These are phyloP conservation scores for Vidua macroura DNA, from an alignment of 2,113 vertebrate genomes.

Conservation along the genomic window DNA sequence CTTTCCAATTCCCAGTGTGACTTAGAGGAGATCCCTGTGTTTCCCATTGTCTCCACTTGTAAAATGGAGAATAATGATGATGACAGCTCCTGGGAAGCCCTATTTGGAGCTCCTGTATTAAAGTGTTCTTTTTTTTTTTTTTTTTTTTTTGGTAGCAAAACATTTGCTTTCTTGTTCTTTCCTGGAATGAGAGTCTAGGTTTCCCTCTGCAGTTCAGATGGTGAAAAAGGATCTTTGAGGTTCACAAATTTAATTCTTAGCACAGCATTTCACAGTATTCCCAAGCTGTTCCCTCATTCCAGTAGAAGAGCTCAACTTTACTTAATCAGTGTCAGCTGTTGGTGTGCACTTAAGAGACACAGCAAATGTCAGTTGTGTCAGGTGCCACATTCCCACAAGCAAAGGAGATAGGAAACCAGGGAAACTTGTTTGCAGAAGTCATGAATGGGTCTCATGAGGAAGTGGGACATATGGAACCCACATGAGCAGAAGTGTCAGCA, in stretches of 20 bases:
- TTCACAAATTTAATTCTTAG: not conserved
- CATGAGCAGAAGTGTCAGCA: not conserved
- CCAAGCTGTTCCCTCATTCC: not conserved
- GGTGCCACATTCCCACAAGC: not conserved
- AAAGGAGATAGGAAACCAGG: not conserved
- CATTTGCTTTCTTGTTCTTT: not conserved
- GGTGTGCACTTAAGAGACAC: not conserved
- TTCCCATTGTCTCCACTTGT: not conserved
- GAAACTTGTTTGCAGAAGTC: not conserved
- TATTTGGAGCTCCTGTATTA: not conserved
- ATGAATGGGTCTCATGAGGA: not conserved
- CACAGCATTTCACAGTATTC: not conserved
- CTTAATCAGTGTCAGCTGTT: not conserved
- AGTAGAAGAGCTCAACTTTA: not conserved
- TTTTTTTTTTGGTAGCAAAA: not conserved
- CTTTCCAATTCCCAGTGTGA: not conserved
- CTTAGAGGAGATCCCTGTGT: not conserved
- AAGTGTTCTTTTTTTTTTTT: not conserved
- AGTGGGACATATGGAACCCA: not conserved
- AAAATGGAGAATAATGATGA: not conserved
- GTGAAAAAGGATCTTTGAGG: not conserved
- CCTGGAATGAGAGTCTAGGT: not conserved
- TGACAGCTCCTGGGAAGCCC: not conserved
- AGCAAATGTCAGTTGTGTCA: not conserved
- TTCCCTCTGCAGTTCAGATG: constrained; percentile 34